Conservation (phyloP, 1,140 invertebrate species). For the Drosophila burlai region DNA sequence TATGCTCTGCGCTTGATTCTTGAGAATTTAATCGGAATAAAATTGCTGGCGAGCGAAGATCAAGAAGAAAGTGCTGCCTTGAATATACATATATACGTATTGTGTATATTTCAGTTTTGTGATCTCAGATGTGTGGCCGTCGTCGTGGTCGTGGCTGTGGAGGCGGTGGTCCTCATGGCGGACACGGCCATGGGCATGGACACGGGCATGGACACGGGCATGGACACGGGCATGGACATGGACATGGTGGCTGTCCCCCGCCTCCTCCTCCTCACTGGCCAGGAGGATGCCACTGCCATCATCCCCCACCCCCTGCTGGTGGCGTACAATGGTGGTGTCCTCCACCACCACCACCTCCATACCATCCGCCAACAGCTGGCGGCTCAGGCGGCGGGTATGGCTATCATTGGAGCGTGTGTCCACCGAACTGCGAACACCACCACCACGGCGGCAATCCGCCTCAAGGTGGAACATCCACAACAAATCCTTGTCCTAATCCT, state of each 20-base stretch:
- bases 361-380: not conserved
- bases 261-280: not conserved
- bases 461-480: constrained; percentile 1
- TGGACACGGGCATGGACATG: not conserved
- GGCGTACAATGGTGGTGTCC: not conserved
- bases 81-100: not conserved
- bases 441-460: not conserved
- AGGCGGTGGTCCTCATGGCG: not conserved
- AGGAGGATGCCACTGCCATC: not conserved
- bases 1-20: constrained; percentile 4
- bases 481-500: not conserved
- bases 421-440: not conserved
- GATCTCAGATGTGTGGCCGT: constrained; percentile 3
- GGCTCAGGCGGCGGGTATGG: not conserved
- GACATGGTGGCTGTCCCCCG: not conserved
- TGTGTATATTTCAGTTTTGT: constrained; percentile 15
- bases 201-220: not conserved
- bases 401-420: constrained; percentile 2
- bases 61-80: constrained; percentile 1
- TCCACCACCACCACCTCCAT: not conserved
- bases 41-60: constrained; percentile 8
- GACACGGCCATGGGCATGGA: not conserved
- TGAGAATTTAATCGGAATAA: constrained; percentile 9
- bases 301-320: not conserved
- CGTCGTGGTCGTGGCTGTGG: not conserved